phyloP scores from a whole-genome alignment of 2,113 vertebrate species.

The Lipophrys pholis region DNA sequence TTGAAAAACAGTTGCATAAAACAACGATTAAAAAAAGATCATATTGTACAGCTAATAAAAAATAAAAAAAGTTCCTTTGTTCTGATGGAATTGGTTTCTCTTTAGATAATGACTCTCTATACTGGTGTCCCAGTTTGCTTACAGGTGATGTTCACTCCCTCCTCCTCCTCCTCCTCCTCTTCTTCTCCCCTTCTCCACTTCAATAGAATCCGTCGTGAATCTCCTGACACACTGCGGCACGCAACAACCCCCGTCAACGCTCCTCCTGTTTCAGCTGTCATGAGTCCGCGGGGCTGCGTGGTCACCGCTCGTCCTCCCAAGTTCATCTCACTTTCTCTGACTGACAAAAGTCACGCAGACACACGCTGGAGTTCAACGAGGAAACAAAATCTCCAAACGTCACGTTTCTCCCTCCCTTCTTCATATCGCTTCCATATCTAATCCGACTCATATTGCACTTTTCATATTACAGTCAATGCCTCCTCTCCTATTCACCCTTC shows the following conservation, averaged over 20 bases:
- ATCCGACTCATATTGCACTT: conserved; percentile 47
- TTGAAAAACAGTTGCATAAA: background rate
- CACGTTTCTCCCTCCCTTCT: conserved; percentile 11
- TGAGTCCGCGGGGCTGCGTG: conserved; percentile 8
- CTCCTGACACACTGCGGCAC: conserved; percentile 37
- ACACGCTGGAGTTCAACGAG: background rate
- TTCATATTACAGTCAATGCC: conserved; percentile 27
- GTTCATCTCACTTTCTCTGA: conserved; percentile 16
- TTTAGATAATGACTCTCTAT: conserved; percentile 16
- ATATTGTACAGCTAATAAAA: background rate
- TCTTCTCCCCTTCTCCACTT: conserved; percentile 21
- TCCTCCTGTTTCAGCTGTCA: conserved; percentile 47
- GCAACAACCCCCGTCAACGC: background rate
- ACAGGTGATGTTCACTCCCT: conserved; percentile 56
- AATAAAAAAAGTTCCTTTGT: conserved; percentile 6
- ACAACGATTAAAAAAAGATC: background rate
- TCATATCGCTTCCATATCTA: conserved; percentile 26
- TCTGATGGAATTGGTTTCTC: background rate
- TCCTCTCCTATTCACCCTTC: conserved; percentile 12
- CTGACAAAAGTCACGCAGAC: conserved; percentile 3
- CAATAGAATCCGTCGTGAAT: conserved; percentile 19
- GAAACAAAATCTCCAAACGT: conserved; percentile 21
- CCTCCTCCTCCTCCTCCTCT: conserved; percentile 29
- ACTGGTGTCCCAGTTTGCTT: conserved; percentile 34
- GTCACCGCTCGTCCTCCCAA: conserved; percentile 22